Evolutionary conservation across 2,888 invertebrate genomes (phyloP).

Genomic region (Apamea crenata): DNA sequence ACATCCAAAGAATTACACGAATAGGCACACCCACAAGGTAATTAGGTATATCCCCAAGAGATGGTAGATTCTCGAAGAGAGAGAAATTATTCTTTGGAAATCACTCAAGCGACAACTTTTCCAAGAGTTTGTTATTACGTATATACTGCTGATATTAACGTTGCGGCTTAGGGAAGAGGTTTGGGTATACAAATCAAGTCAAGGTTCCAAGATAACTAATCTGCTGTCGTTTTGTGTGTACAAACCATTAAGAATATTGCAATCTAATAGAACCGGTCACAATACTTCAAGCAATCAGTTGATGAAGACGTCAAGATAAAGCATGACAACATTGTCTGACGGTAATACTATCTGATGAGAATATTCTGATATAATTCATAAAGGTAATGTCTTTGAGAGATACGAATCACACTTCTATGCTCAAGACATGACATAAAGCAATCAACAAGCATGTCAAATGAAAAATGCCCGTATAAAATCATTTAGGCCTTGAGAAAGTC

Average conservation of each 20-base stretch:
- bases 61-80: slow-evolving; percentile 48
- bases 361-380: slow-evolving; percentile 52
- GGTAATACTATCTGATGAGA: slow-evolving; percentile 56
- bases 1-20: slow-evolving; percentile 68
- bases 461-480: slow-evolving; percentile 14
- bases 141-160: slow-evolving; percentile 33
- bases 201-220: slow-evolving; percentile 74
- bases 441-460: slow-evolving; percentile 32
- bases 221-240: slow-evolving; percentile 76
- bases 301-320: slow-evolving; percentile 79
- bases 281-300: slow-evolving; percentile 69
- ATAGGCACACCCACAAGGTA: slow-evolving; percentile 62
- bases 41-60: slow-evolving; percentile 63
- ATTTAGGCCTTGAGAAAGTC: slow-evolving; percentile 13
- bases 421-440: slow-evolving; percentile 34
- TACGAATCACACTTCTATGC: slow-evolving; percentile 43
- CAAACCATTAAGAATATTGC: slow-evolving; percentile 79
- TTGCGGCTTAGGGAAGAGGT: slow-evolving; percentile 64
- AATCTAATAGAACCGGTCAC: slow-evolving; percentile 73
- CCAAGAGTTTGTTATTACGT: slow-evolving; percentile 31
- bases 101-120: slow-evolving; percentile 46
- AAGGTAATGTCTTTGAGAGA: slow-evolving; percentile 50
- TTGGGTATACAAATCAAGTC: slow-evolving; percentile 60
- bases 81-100: slow-evolving; percentile 53
- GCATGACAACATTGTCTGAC: slow-evolving; percentile 67